These are phyloP conservation scores for Gavialis gangeticus DNA, from an alignment of 2,113 vertebrate species.

Conservation along the genomic window DNA sequence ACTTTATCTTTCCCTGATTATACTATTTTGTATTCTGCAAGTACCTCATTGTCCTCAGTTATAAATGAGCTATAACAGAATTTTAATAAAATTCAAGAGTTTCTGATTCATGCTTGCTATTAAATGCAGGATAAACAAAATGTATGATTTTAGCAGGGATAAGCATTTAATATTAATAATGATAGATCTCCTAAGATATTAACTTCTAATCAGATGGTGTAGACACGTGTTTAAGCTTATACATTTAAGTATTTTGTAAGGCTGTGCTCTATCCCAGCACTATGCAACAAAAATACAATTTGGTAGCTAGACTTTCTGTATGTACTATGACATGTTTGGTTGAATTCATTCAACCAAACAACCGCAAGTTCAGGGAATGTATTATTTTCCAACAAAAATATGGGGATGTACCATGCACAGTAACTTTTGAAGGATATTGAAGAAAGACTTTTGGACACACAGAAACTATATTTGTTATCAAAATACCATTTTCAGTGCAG, in stretches of 20 bases:
- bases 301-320: not conserved
- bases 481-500: not conserved
- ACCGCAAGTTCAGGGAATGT: not conserved
- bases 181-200: slow-evolving; percentile 2
- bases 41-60: slow-evolving; percentile 47
- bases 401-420: not conserved
- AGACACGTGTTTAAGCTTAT: slow-evolving; percentile 38
- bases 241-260: not conserved
- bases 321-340: not conserved
- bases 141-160: slow-evolving; percentile 45
- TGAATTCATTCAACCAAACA: slow-evolving; percentile 17
- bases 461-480: not conserved
- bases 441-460: not conserved
- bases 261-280: not conserved
- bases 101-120: slow-evolving; percentile 53
- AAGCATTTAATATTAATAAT: slow-evolving; percentile 40
- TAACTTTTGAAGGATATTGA: not conserved
- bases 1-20: slow-evolving; percentile 55
- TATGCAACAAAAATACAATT: not conserved
- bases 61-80: slow-evolving; percentile 53
- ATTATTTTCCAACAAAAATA: not conserved
- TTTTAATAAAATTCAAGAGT: slow-evolving; percentile 62
- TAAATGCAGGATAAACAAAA: slow-evolving; percentile 51
- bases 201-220: slow-evolving; percentile 45
- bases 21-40: slow-evolving; percentile 5